These are phyloP conservation scores for Sparidentex hasta DNA, from an alignment of 2,797 vertebrate species.

Conservation along the genomic window DNA sequence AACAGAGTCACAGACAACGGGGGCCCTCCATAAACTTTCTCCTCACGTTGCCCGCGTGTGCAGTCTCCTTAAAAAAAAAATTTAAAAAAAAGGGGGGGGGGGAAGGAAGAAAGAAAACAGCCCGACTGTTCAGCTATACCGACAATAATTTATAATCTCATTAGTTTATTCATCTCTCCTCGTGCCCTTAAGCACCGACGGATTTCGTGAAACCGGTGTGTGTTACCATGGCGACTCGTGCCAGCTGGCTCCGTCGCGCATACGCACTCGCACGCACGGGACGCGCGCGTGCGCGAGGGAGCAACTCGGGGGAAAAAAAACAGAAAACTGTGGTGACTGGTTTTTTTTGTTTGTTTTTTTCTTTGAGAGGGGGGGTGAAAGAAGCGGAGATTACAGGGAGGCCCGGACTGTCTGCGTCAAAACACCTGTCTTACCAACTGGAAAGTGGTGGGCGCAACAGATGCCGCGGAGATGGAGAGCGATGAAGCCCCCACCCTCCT, in stretches of 20 bases:
- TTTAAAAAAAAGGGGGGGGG: too few species aligned
- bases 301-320: conserved; percentile 18
- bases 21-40: conserved; percentile 70
- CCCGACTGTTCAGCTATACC: conserved; percentile 73
- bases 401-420: conserved; percentile 41
- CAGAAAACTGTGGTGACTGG: conserved; percentile 65
- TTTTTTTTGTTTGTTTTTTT: too few species aligned
- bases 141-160: conserved; percentile 82
- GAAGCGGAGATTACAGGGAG: conserved; percentile 25
- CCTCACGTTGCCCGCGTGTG: conserved; percentile 71
- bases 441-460: conserved; percentile 68
- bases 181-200: conserved; percentile 75
- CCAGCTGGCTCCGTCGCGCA: conserved; percentile 80
- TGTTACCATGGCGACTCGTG: conserved; percentile 86
- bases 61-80: conserved; percentile 45
- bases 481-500: conserved; percentile 4
- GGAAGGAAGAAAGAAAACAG: conserved; percentile 24
- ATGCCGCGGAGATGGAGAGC: conserved; percentile 52
- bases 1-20: conserved; percentile 57
- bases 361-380: conserved; percentile 22
- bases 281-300: conserved; percentile 14
- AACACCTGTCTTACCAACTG: conserved; percentile 68
- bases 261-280: neutral
- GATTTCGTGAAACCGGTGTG: conserved; percentile 77
- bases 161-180: conserved; percentile 82